phyloP scores from a whole-genome alignment of 2,888 invertebrate species.

The Terebella lapidaria region DNA sequence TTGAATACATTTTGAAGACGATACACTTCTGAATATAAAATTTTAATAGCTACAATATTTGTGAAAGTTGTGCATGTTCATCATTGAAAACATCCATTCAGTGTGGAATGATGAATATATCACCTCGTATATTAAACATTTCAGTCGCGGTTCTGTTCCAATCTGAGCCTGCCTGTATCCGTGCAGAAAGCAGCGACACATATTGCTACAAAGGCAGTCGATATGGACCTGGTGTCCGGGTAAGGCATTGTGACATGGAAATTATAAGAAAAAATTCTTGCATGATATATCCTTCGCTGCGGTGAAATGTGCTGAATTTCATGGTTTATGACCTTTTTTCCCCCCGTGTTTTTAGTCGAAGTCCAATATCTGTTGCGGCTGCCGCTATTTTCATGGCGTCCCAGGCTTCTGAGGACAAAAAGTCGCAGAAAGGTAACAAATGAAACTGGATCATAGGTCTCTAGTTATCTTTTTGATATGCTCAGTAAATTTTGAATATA shows the following conservation, averaged over 20 bases:
- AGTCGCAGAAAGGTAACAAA: conserved; percentile 78
- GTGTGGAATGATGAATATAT: no score
- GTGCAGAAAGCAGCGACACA: conserved; percentile 77
- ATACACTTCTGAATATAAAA: no score
- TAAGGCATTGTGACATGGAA: conserved; percentile 30
- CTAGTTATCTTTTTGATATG: not conserved
- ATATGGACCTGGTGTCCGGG: conserved; percentile 94
- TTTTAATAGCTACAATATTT: no score
- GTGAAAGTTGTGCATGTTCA: no score
- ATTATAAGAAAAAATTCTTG: not conserved
- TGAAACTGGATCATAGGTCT: no score
- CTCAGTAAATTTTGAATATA: no score
- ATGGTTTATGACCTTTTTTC: not conserved
- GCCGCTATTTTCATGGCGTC: conserved; percentile 99
- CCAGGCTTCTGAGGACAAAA: conserved; percentile 88
- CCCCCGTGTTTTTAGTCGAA: conserved; percentile 64
- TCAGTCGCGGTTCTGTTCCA: conserved; percentile 83
- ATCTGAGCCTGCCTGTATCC: conserved; percentile 69
- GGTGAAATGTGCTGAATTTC: not conserved
- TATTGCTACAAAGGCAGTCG: conserved; percentile 93
- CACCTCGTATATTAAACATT: no score
- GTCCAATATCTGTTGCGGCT: conserved; percentile 97
- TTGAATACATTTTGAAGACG: not conserved
- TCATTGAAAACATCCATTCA: no score
- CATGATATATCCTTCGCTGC: not conserved